Percentiles rank a stretch among this genome's conserved stretches.
These are phyloP conservation scores for Pionites leucogaster DNA, from an alignment of 2,113 vertebrate genomes.

Conservation along the genomic window DNA sequence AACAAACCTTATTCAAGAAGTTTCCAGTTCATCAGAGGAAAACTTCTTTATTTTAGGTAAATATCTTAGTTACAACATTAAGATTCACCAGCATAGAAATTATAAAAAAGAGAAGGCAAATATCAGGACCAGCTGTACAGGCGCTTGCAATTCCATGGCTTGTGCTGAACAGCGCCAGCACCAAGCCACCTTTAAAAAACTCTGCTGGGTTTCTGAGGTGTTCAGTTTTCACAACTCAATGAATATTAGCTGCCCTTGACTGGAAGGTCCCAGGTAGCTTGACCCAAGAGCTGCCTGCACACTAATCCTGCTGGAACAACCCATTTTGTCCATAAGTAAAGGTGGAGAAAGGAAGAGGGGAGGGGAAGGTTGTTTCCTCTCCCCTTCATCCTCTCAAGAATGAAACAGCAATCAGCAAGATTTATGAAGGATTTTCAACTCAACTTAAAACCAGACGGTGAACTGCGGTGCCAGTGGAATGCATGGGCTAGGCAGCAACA, in stretches of 20 bases:
- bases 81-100: neutral
- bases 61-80: neutral
- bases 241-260: neutral
- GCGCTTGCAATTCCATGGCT: neutral
- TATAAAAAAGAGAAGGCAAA: neutral
- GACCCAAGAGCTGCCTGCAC: neutral
- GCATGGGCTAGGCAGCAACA: constrained; percentile 10
- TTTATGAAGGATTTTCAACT: constrained; percentile 38
- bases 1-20: neutral
- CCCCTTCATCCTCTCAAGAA: constrained; percentile 70
- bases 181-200: neutral
- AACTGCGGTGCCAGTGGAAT: constrained; percentile 57
- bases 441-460: neutral
- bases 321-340: neutral
- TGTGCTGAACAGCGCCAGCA: neutral
- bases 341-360: neutral
- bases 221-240: neutral
- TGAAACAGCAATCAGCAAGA: constrained; percentile 51
- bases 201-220: neutral
- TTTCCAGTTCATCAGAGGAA: neutral
- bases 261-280: neutral
- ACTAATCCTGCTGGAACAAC: neutral
- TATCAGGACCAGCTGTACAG: neutral
- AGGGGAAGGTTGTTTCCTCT: constrained; percentile 31
- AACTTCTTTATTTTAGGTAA: neutral